Conservation (phyloP, 1,140 invertebrate species). For the Drosophila kepulauana region DNA sequence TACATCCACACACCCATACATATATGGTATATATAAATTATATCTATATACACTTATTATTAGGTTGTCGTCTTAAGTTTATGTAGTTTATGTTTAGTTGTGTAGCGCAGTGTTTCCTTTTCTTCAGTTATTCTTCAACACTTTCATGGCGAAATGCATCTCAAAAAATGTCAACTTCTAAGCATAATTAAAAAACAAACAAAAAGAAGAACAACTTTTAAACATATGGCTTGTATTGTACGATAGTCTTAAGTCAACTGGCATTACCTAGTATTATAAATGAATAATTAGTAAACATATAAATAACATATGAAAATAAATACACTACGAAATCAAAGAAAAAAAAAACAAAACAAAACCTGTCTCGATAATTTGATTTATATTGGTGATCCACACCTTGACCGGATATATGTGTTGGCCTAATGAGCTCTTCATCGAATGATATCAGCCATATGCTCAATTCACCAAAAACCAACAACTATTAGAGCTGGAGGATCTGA, state of each 20-base stretch:
- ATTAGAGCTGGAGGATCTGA: constrained; percentile 51
- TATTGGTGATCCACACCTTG: constrained; percentile 38
- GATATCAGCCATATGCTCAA: constrained; percentile 62
- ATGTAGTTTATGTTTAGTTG: constrained; percentile 47
- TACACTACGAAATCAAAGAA: constrained; percentile 72
- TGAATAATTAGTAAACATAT: constrained; percentile 62
- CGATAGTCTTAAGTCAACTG: constrained; percentile 69
- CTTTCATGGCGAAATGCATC: constrained; percentile 48
- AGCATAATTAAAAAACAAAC: constrained; percentile 41
- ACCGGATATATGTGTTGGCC: constrained; percentile 62
- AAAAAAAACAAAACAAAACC: not conserved
- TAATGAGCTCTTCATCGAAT: constrained; percentile 57
- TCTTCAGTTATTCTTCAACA: constrained; percentile 61
- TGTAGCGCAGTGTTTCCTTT: constrained; percentile 66
- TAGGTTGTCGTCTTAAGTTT: constrained; percentile 48
- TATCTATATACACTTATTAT: constrained; percentile 1
- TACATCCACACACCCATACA: constrained; percentile 24
- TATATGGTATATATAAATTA: constrained; percentile 15
- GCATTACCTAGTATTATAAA: constrained; percentile 79
- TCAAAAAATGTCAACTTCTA: constrained; percentile 57
- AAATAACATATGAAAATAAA: constrained; percentile 74
- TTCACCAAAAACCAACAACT: constrained; percentile 70
- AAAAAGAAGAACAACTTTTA: constrained; percentile 25
- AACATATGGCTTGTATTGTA: constrained; percentile 71
- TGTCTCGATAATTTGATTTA: constrained; percentile 53